Evolutionary conservation across 2,797 vertebrate genomes (phyloP).

Genomic region (Crocidura indochinensis): DNA sequence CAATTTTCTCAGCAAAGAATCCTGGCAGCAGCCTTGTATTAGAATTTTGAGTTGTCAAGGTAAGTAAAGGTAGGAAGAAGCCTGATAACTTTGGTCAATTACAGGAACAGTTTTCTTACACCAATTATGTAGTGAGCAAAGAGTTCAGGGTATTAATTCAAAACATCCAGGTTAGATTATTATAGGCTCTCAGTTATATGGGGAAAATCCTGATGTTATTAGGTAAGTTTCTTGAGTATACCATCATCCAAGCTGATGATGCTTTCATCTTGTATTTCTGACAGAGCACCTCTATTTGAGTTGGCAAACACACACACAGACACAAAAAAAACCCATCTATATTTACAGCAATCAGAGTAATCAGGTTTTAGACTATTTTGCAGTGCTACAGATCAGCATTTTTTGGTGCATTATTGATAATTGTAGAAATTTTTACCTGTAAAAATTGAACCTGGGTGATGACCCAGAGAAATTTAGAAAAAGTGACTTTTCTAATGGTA

Average conservation of each 20-base stretch:
- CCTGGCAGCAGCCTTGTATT: slow-evolving; percentile 79
- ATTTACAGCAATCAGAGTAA: slow-evolving; percentile 22
- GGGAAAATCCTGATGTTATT: slow-evolving; percentile 55
- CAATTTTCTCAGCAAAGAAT: slow-evolving; percentile 76
- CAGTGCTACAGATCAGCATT: background rate
- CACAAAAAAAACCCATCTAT: slow-evolving; percentile 58
- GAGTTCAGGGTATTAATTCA: slow-evolving; percentile 61
- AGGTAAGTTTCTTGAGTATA: slow-evolving; percentile 44
- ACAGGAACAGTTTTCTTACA: slow-evolving; percentile 82
- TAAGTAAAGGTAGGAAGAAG: slow-evolving; percentile 82
- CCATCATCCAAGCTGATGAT: slow-evolving; percentile 49
- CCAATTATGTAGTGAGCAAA: slow-evolving; percentile 70
- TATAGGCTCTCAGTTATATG: background rate
- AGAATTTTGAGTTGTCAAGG: slow-evolving; percentile 80
- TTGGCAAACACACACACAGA: background rate
- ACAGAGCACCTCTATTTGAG: slow-evolving; percentile 17
- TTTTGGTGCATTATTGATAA: background rate
- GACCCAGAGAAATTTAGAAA: slow-evolving; percentile 1
- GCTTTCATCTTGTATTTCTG: slow-evolving; percentile 80
- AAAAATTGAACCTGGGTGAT: background rate
- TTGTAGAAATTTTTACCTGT: background rate
- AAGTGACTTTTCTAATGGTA: background rate
- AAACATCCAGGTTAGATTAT: slow-evolving; percentile 1
- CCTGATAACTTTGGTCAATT: slow-evolving; percentile 73
- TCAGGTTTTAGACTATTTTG: background rate